These are phyloP conservation scores for Trichacis sp. DNA, from an alignment of 2,888 invertebrate species.

Conservation along the genomic window DNA sequence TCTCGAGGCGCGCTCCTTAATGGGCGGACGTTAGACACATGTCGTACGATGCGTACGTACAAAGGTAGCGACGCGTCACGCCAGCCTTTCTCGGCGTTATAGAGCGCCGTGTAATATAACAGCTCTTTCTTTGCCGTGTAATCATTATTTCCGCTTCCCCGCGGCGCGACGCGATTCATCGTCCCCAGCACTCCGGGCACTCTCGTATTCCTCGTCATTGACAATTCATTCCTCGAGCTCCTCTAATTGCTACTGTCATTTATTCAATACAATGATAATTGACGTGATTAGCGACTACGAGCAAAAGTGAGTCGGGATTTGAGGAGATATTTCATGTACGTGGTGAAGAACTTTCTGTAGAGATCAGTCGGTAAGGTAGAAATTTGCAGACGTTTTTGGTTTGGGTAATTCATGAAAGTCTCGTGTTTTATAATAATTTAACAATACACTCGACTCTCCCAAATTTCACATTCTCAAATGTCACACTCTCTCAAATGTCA, in stretches of 20 bases:
- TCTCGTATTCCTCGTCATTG: slow-evolving; percentile 66
- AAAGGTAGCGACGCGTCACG: slow-evolving; percentile 72
- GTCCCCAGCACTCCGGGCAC: slow-evolving; percentile 22
- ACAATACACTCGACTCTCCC: no score
- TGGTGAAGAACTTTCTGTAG: no score
- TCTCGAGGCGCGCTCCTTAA: slow-evolving; percentile 63
- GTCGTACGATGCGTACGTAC: slow-evolving; percentile 81
- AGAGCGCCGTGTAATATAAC: slow-evolving; percentile 59
- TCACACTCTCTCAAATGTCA: no score
- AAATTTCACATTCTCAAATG: no score
- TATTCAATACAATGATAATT: neutral
- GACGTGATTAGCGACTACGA: no score
- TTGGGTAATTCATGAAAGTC: no score
- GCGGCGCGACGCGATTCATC: slow-evolving; percentile 19
- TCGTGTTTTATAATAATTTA: no score
- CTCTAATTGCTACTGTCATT: neutral
- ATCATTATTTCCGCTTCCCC: slow-evolving; percentile 65
- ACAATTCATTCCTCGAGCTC: neutral
- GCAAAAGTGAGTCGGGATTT: no score
- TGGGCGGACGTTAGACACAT: slow-evolving; percentile 66
- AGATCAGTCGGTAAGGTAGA: no score
- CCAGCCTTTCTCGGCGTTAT: slow-evolving; percentile 57
- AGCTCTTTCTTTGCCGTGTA: slow-evolving; percentile 66
- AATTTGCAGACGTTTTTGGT: no score
- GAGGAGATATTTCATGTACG: no score